These are phyloP conservation scores for Taenioides sp. DNA, from an alignment of 2,797 vertebrate species.

Conservation along the genomic window DNA sequence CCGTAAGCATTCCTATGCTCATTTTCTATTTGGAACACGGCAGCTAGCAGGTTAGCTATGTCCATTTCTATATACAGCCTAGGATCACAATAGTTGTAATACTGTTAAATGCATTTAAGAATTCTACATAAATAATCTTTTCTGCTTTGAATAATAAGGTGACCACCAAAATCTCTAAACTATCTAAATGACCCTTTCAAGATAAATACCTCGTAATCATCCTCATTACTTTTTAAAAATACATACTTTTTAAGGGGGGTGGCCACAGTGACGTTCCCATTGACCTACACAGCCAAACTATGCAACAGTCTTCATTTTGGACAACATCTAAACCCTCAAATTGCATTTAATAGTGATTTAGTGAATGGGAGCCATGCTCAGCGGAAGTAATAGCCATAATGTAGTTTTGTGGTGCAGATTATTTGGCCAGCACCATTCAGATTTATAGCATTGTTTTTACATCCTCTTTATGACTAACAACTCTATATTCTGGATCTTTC, in stretches of 20 bases:
- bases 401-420: constrained; percentile 2
- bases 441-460: constrained; percentile 13
- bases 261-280: constrained; percentile 2
- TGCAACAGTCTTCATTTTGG: constrained; percentile 10
- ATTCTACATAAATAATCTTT: neutral
- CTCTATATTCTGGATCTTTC: constrained; percentile 13
- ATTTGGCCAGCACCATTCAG: constrained; percentile 1
- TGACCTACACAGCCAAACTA: constrained; percentile 6
- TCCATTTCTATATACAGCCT: too few species aligned
- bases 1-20: too few species aligned
- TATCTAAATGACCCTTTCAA: neutral
- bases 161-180: neutral
- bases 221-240: neutral
- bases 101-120: neutral
- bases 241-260: constrained; percentile 11
- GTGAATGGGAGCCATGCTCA: constrained; percentile 10
- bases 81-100: too few species aligned
- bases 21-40: too few species aligned
- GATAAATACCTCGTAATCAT: neutral
- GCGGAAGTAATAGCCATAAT: constrained; percentile 5
- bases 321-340: constrained; percentile 9
- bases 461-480: constrained; percentile 6
- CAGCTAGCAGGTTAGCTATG: too few species aligned
- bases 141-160: neutral
- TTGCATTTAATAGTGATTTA: constrained; percentile 7